phyloP scores from a whole-genome alignment of 2,113 vertebrate genomes.

The Erythrolamprus reginae region DNA sequence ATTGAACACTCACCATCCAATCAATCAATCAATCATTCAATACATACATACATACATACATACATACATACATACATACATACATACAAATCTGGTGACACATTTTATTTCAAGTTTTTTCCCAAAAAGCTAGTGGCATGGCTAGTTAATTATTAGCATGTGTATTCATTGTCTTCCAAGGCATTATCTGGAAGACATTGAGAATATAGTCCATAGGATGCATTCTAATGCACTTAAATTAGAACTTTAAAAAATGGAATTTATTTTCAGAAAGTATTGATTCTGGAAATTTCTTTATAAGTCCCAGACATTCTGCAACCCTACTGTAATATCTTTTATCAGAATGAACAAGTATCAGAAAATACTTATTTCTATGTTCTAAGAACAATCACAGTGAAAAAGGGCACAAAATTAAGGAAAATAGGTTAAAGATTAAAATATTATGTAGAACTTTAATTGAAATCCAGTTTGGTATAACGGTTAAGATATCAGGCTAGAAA shows the following conservation, averaged over 20 bases:
- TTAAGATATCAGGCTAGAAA: not conserved
- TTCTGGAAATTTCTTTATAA: not conserved
- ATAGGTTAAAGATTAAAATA: conserved; percentile 6
- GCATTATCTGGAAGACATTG: not conserved
- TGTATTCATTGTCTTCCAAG: not conserved
- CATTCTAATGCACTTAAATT: not conserved
- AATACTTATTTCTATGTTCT: not conserved
- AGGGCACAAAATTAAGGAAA: too few relatives aligned
- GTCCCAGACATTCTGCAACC: not conserved
- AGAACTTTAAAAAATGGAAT: not conserved
- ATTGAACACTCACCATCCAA: too few relatives aligned
- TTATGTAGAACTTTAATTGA: conserved; percentile 44
- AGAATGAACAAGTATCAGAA: conserved; percentile 1
- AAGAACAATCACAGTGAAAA: not conserved
- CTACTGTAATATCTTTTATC: not conserved
- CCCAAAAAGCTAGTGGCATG: not conserved
- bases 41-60: too few relatives aligned
- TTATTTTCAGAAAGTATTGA: not conserved
- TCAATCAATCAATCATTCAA: too few relatives aligned
- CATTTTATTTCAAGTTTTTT: not conserved
- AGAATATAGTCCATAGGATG: not conserved
- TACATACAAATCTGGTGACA: too few relatives aligned
- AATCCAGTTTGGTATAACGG: not conserved
- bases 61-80: too few relatives aligned
- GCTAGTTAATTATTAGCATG: not conserved